Evolutionary conservation across 35 echinoderm and acorn worm species (phyloP).

Genomic region (Heliocidaris erythrogramma): DNA sequence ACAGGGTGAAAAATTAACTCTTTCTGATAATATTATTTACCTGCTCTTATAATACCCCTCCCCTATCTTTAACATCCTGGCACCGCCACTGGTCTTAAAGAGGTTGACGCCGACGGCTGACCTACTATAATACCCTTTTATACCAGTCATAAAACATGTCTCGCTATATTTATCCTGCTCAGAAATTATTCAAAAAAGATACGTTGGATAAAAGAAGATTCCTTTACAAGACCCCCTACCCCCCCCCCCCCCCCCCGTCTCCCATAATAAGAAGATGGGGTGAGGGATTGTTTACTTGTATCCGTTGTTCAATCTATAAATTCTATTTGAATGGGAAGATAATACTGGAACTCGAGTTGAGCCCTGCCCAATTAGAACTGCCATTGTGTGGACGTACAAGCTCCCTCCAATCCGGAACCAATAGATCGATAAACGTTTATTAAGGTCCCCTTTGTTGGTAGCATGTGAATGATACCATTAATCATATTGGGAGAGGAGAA

Average conservation of each 20-base stretch:
- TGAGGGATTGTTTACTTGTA: not conserved
- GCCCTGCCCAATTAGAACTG: not conserved
- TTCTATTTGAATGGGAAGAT: not conserved
- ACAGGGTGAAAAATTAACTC: too few relatives aligned
- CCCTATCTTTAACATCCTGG: too few relatives aligned
- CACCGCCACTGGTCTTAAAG: too few relatives aligned
- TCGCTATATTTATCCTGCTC: not conserved
- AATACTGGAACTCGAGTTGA: not conserved
- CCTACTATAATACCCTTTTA: too few relatives aligned
- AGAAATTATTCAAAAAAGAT: too few relatives aligned
- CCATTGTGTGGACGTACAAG: not conserved
- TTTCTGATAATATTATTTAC: too few relatives aligned
- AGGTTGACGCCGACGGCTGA: too few relatives aligned
- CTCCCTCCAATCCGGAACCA: constrained; percentile 13
- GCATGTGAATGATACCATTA: constrained; percentile 1
- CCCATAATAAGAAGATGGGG: too few relatives aligned
- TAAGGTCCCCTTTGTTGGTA: not conserved
- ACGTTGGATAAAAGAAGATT: too few relatives aligned
- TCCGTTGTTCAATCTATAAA: not conserved
- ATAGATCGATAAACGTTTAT: not conserved
- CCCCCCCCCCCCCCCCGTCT: too few relatives aligned
- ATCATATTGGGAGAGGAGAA: not conserved
- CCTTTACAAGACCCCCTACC: too few relatives aligned
- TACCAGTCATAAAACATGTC: not conserved
- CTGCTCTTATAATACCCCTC: too few relatives aligned